Base-by-base conservation (phyloP, 2,797 vertebrate genomes). In the Dallia pectoralis region DNA sequence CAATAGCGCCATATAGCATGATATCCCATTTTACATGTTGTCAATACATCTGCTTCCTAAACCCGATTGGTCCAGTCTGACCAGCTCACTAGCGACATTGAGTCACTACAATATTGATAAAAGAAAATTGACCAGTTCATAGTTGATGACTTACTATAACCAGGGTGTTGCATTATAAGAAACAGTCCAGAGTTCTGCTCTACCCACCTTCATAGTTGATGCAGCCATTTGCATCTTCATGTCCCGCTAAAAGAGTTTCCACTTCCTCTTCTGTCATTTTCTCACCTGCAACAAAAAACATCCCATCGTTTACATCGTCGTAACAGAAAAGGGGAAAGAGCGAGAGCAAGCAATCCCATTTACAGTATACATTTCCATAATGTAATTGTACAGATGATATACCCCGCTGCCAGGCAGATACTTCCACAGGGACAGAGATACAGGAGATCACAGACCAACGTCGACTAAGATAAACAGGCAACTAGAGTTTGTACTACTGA, bases 181-280 rank as follows among this genome's bases (percentile, higher is more conserved):
- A 11, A 12, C 2, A 22, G 53, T 59, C 25, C 53, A 59, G 53
- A 25, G 53, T 59, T 27, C 27, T 15, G n/a, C 36, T 6, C 11
- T 22, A 44, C 84, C 89, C 87, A 96, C 96, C 96, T 95, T 97
- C 96, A 61, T 97, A 97, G 89, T 96, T 96, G 82, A 96, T 96
- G 87, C 94, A 96, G 71, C 96, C 95, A 0, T 96, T 97, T 80
- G 94, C 94, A 30, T 97, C 96, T 88, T 97, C 96, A 0, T 97
- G 95, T 75, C 95, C 95, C 0, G 93, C 93, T 86, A 97, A 87
- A 77, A 97, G 89, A 79, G 93, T 93, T 86, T 97, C 96, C 66
- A 97, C 96, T 83, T 97, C 96, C 62, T 96, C 96, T 81, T 97
- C 96, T 0, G 94, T 93, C 96, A 97, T 96, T 86, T 97, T 97